A percentile compares a stretch with the other conserved stretches of the same genome.
These are phyloP conservation scores for Columbina picui DNA, from an alignment of 2,113 vertebrate genomes.

Conservation along the genomic window DNA sequence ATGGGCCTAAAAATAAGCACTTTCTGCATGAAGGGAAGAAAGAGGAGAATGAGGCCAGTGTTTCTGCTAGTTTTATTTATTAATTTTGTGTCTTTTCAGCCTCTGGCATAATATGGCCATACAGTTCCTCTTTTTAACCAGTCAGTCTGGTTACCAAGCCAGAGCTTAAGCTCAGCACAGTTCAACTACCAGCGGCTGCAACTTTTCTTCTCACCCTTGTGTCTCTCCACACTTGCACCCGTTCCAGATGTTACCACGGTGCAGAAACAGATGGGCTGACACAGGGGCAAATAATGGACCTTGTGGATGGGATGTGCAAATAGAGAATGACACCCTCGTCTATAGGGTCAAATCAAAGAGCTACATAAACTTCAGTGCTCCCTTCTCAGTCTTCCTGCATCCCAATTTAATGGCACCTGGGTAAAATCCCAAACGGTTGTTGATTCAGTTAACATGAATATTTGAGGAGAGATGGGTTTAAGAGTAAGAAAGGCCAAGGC, in stretches of 20 bases:
- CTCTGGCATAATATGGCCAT: neutral
- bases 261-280: neutral
- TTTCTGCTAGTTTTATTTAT: conserved; percentile 17
- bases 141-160: neutral
- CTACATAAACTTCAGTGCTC: accelerated
- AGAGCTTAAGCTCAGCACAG: neutral
- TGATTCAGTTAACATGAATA: neutral
- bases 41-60: neutral
- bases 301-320: neutral
- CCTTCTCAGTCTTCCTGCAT: accelerated
- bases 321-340: neutral
- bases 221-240: accelerated
- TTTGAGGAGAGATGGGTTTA: neutral
- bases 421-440: neutral
- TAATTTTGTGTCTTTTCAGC: neutral
- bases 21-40: neutral
- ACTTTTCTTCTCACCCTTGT: neutral
- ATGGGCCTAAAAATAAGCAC: neutral
- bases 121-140: neutral
- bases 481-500: neutral
- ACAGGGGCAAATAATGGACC: accelerated
- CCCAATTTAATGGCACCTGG: neutral
- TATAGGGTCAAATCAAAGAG: neutral
- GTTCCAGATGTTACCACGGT: too few species aligned
- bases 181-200: accelerated